Percentiles rank a stretch among this genome's conserved stretches.
These are phyloP conservation scores for Equus przewalskii DNA, from an alignment of 2,113 vertebrate genomes.

Conservation along the genomic window DNA sequence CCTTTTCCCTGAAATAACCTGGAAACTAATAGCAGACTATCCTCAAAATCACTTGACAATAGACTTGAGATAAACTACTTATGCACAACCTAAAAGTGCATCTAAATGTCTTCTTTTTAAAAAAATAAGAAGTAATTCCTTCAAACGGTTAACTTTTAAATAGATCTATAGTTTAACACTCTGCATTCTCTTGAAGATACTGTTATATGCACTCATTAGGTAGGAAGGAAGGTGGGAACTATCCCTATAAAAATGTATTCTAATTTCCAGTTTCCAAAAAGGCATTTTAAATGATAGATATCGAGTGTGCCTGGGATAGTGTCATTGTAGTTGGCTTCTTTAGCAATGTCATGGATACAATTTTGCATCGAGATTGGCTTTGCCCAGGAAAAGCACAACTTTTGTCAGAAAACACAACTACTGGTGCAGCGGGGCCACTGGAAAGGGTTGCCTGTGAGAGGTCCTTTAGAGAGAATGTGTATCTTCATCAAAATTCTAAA, in stretches of 20 bases:
- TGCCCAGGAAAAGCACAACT: neutral
- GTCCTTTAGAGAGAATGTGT: neutral
- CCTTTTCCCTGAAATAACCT: neutral
- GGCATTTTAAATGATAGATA: neutral
- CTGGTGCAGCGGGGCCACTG: rapidly evolving
- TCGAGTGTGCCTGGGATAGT: neutral
- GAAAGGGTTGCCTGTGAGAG: neutral
- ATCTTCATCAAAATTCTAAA: constrained; percentile 76
- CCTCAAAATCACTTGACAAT: neutral
- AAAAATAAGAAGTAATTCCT: neutral
- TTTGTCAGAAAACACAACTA: neutral
- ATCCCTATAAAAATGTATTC: neutral
- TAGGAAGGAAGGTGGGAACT: neutral
- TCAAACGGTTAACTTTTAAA: constrained; percentile 42
- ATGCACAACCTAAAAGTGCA: neutral
- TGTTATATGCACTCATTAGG: neutral
- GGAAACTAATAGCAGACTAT: neutral
- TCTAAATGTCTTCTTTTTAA: neutral
- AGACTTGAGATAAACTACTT: constrained; percentile 34
- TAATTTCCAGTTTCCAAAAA: constrained; percentile 22
- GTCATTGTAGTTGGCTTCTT: neutral
- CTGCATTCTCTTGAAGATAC: constrained; percentile 42
- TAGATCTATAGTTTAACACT: neutral
- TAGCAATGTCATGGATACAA: neutral
- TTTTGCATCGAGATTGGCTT: neutral